Conservation (phyloP, 2,888 invertebrate species). For the Linnaemya vulpina region DNA sequence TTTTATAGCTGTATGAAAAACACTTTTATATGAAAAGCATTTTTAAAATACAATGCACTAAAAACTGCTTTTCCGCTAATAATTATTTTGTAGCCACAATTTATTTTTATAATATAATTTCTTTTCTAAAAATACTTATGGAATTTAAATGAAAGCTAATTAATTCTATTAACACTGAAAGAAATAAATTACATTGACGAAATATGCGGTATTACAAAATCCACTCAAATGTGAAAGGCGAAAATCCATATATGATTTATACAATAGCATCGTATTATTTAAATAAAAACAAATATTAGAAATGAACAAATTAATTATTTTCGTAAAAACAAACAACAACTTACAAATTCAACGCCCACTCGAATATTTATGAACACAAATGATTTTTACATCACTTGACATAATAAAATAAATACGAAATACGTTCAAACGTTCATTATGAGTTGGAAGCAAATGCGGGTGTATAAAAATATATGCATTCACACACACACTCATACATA, state of each 20-base stretch:
- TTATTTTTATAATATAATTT: too few relatives aligned
- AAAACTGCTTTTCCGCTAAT: too few relatives aligned
- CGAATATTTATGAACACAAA: neutral
- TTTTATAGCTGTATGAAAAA: too few relatives aligned
- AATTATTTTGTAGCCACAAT: too few relatives aligned
- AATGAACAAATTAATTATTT: conserved; percentile 9
- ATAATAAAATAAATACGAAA: conserved; percentile 2
- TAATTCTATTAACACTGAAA: neutral
- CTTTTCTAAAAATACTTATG: neutral
- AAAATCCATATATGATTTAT: conserved; percentile 14
- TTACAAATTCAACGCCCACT: conserved; percentile 18
- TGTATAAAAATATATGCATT: too few relatives aligned
- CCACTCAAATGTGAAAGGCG: conserved; percentile 24
- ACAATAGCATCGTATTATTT: neutral
- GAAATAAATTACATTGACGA: neutral
- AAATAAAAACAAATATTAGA: conserved; percentile 24
- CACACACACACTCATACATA: too few relatives aligned
- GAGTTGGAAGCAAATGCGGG: conserved; percentile 38
- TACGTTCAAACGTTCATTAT: neutral
- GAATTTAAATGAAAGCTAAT: neutral
- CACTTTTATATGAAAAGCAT: too few relatives aligned
- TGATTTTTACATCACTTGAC: conserved; percentile 44
- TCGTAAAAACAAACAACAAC: conserved; percentile 9
- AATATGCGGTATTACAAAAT: conserved; percentile 17
- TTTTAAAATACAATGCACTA: too few relatives aligned